Percentiles rank a stretch among this genome's conserved stretches.
Conservation (phyloP, 2,113 vertebrate species). For the Megaleporinus macrocephalus region DNA sequence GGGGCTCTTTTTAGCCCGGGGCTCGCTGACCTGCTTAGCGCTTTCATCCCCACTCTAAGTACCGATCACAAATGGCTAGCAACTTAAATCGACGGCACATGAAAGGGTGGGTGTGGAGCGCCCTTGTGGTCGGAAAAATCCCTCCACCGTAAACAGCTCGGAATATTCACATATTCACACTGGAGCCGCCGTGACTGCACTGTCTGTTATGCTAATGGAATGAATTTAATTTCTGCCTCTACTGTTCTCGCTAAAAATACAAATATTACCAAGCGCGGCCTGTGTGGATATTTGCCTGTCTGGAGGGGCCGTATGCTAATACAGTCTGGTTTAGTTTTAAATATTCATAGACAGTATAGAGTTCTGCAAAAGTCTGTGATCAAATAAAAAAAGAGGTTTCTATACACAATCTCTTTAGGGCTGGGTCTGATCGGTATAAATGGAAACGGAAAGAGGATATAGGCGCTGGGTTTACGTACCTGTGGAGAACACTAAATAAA, state of each 20-base stretch:
- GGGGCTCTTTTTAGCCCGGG: conserved; percentile 12
- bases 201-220: conserved; percentile 53
- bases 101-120: conserved; percentile 1
- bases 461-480: neutral
- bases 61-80: conserved; percentile 13
- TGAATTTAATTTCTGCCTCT: conserved; percentile 51
- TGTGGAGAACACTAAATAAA: neutral
- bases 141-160: conserved; percentile 27
- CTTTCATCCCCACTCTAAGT: conserved; percentile 31
- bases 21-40: conserved; percentile 34
- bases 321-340: conserved; percentile 31
- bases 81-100: conserved; percentile 43
- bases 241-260: conserved; percentile 44
- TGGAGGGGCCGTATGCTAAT: conserved; percentile 50
- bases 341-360: conserved; percentile 41
- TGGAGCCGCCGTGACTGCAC: conserved; percentile 26
- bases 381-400: neutral
- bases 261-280: conserved; percentile 42
- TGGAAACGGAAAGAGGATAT: neutral
- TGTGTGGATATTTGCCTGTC: conserved; percentile 47
- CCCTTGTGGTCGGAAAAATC: conserved; percentile 31
- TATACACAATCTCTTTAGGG: neutral
- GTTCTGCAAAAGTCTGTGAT: conserved; percentile 17
- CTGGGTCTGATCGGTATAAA: conserved; percentile 2
- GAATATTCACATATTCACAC: conserved; percentile 50